Evolutionary conservation across 2,888 invertebrate genomes (phyloP), one percentile per base, ranked within the genome.

Genomic region (Torymus auratus): DNA sequence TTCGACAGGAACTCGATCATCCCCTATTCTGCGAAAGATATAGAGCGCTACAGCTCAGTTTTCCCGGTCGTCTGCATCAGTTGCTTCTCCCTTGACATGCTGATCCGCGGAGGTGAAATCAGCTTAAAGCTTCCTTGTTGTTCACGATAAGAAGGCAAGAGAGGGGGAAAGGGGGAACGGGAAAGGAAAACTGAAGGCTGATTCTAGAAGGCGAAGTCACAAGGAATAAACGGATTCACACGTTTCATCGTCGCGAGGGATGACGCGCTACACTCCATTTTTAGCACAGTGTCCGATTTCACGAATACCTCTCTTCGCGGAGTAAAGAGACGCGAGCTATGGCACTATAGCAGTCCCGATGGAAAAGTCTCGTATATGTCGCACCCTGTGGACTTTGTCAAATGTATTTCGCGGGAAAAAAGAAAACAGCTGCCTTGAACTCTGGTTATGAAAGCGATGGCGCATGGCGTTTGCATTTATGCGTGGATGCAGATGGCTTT

Each of bases 221-320:
- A 53, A 50, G 13, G 56, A 55, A 74, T 56, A 74, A 62, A 50
- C n/a, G 55, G 64, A 74, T 74, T 56, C 12, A 3, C n/a, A n/a
- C 65, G 50, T 62, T 3, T 52, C 62, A n/a, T 61, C 52, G 41
- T n/a, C 17, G 71, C 15, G 20, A 20, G 20, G 20, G 13, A 11
- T 52, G 15, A 52, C 65, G 13, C 12, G 17, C 14, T 15, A 65
- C 28, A 23, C 28, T 62, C 14, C 23, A 28, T 50, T 50, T 41
- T 50, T 11, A 15, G 3, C 20, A 17, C 17, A 14, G 70, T 70
- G 70, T 70, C 58, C 41, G 58, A 70, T 70, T 60, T 70, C 58
- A 20, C 58, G 15, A 65, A 20, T 14, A 10, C 14, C 14, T 41
- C 2, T 17, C 56, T 15, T 56, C 23, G 23, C 23, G 23, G 28